Percentiles rank a stretch among this genome's conserved stretches.
Evolutionary conservation across 2,888 invertebrate genomes (phyloP).

Genomic region (Trilocha varians): DNA sequence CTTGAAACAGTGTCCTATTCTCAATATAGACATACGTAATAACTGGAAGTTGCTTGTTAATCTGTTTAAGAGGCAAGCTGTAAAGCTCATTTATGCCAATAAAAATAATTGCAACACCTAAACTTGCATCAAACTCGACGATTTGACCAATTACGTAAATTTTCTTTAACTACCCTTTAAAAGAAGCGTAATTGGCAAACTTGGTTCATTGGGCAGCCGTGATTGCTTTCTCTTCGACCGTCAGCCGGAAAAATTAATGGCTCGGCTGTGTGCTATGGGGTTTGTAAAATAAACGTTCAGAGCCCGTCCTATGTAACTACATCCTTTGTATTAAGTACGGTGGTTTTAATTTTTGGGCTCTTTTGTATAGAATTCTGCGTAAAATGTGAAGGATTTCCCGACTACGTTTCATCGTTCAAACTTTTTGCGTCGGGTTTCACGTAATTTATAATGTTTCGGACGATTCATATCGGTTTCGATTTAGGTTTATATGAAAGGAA

Average conservation of each 20-base stretch:
- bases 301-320: slow-evolving; percentile 18
- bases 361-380: slow-evolving; percentile 7
- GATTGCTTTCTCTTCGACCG: slow-evolving; percentile 50
- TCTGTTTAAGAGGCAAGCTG: too few relatives aligned
- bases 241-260: slow-evolving; percentile 47
- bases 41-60: too few relatives aligned
- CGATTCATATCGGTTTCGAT: slow-evolving; percentile 4
- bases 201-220: slow-evolving; percentile 55
- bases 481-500: neutral
- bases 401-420: slow-evolving; percentile 2
- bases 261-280: slow-evolving; percentile 34
- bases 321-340: slow-evolving; percentile 27
- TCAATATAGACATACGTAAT: too few relatives aligned
- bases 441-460: slow-evolving; percentile 6
- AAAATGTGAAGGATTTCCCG: slow-evolving; percentile 6
- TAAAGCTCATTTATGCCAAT: too few relatives aligned
- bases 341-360: slow-evolving; percentile 18
- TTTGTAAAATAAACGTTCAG: slow-evolving; percentile 12
- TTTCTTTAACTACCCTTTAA: slow-evolving; percentile 52
- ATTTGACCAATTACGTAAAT: slow-evolving; percentile 47
- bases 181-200: slow-evolving; percentile 58
- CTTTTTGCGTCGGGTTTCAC: slow-evolving; percentile 3
- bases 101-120: neutral
- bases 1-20: too few relatives aligned
- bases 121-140: slow-evolving; percentile 14